These are phyloP conservation scores for Oncorhynchus clarkii DNA, from an alignment of 2,113 vertebrate species.

Conservation along the genomic window DNA sequence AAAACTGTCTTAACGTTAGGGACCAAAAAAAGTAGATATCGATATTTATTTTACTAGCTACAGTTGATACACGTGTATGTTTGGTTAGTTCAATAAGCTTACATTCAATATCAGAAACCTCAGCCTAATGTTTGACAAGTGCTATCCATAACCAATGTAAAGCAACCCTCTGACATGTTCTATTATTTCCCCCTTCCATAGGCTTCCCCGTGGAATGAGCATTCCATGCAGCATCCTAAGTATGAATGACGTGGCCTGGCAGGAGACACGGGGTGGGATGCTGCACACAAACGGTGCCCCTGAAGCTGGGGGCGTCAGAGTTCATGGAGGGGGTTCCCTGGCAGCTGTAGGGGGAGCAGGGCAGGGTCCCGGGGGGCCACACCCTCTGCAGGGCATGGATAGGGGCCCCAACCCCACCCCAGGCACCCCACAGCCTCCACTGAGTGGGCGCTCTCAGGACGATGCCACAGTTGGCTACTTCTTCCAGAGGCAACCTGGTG, in stretches of 20 bases:
- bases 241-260: slow-evolving; percentile 81
- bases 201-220: slow-evolving; percentile 75
- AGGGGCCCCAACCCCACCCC: slow-evolving; percentile 50
- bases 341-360: slow-evolving; percentile 55
- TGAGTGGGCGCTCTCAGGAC: slow-evolving; percentile 71
- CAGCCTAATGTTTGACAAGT: no score
- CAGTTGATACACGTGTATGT: no score
- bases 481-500: slow-evolving; percentile 74
- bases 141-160: no score
- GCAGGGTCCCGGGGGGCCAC: slow-evolving; percentile 60
- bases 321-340: slow-evolving; percentile 58
- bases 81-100: no score
- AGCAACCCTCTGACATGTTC: no score
- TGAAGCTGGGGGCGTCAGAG: slow-evolving; percentile 61
- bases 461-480: slow-evolving; percentile 72
- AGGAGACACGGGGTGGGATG: slow-evolving; percentile 76
- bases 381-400: slow-evolving; percentile 37
- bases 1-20: no score
- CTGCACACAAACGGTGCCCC: slow-evolving; percentile 70
- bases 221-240: slow-evolving; percentile 79
- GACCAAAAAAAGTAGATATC: no score
- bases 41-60: no score
- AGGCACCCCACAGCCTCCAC: slow-evolving; percentile 58
- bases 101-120: no score
- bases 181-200: slow-evolving; percentile 17